Conservation (phyloP, 2,113 vertebrate genomes). For the Bufo bufo region DNA sequence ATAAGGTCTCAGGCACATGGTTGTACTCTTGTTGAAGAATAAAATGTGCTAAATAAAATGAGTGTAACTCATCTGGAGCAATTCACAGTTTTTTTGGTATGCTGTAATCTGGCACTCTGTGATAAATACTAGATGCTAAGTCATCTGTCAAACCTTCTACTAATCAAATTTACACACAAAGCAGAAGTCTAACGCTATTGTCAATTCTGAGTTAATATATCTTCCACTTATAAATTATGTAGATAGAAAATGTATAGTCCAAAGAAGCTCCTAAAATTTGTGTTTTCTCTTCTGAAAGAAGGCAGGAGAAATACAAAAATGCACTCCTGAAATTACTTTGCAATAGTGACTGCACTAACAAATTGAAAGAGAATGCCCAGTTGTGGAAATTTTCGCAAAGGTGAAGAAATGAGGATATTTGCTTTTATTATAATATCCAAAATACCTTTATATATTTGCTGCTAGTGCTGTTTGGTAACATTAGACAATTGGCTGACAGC, state of each 20-base stretch:
- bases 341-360: too few species aligned
- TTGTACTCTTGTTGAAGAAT: background rate
- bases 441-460: too few species aligned
- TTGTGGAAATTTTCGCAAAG: too few species aligned
- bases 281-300: background rate
- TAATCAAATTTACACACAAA: constrained; percentile 1
- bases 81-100: background rate
- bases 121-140: background rate
- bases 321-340: too few species aligned
- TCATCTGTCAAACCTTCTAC: background rate
- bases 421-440: too few species aligned
- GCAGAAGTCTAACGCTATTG: background rate
- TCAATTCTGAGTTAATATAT: background rate
- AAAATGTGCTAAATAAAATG: background rate
- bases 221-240: background rate
- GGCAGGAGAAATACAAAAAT: too few species aligned
- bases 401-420: too few species aligned
- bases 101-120: background rate
- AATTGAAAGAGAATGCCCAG: too few species aligned
- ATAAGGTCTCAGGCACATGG: background rate
- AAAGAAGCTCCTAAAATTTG: background rate
- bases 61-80: background rate
- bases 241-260: background rate
- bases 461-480: too few species aligned
- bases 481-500: too few species aligned